These are phyloP conservation scores for Chaetops frenatus DNA, from an alignment of 2,113 vertebrate species.

Conservation along the genomic window DNA sequence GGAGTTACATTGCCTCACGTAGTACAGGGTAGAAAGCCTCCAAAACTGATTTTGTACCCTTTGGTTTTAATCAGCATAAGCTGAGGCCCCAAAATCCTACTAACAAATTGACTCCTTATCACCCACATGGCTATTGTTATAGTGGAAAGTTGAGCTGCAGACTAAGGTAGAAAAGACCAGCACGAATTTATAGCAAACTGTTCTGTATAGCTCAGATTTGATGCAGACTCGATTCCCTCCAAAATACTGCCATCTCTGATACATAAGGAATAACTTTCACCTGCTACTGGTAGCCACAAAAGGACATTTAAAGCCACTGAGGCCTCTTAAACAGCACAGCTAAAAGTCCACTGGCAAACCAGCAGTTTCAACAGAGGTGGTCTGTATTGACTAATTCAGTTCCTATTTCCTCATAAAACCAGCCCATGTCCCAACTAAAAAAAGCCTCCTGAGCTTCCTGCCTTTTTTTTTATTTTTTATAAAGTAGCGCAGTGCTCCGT, in stretches of 20 bases:
- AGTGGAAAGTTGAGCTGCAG: background rate
- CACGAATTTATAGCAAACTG: background rate
- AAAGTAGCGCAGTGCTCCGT: background rate
- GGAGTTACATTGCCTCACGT: background rate
- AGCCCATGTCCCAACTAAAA: background rate
- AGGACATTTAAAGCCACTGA: background rate
- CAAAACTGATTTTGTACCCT: background rate
- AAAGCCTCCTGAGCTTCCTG: slow-evolving; percentile 44
- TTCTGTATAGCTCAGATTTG: background rate
- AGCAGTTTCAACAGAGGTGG: background rate
- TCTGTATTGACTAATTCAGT: slow-evolving; percentile 2
- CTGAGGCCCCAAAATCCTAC: background rate
- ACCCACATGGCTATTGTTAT: background rate
- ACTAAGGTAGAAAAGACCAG: background rate
- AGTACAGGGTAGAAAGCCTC: background rate
- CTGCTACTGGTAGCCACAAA: background rate
- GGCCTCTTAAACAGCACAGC: background rate
- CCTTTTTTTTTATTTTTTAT: background rate
- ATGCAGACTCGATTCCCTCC: background rate
- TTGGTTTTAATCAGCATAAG: background rate
- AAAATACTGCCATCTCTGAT: background rate
- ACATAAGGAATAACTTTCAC: background rate
- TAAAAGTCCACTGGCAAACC: background rate
- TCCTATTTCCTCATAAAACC: slow-evolving; percentile 36
- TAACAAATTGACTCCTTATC: background rate